phyloP scores from a whole-genome alignment of 2,888 invertebrate species.

The Deilephila elpenor region DNA sequence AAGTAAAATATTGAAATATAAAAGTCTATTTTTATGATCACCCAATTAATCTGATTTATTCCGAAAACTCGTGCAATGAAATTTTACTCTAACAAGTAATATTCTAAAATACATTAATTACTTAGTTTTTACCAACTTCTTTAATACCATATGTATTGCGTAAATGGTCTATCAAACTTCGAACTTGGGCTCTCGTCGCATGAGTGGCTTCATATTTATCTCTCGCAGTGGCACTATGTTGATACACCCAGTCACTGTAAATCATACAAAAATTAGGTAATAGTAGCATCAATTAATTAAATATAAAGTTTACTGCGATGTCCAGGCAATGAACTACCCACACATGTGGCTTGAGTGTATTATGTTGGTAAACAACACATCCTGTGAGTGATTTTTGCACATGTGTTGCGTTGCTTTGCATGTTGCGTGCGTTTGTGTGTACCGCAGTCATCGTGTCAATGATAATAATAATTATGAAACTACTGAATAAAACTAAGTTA shows the following conservation, averaged over 20 bases:
- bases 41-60: not conserved
- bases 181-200: slow-evolving; percentile 90
- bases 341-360: too few relatives aligned
- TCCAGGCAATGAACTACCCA: too few relatives aligned
- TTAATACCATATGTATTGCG: slow-evolving; percentile 82
- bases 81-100: slow-evolving; percentile 16
- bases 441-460: too few relatives aligned
- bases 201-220: slow-evolving; percentile 86
- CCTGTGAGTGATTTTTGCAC: too few relatives aligned
- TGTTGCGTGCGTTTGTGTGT: too few relatives aligned
- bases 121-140: slow-evolving; percentile 76
- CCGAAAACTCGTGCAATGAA: not conserved
- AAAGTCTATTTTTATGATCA: not conserved
- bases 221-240: slow-evolving; percentile 88
- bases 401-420: too few relatives aligned
- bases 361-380: too few relatives aligned
- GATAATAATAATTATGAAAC: too few relatives aligned
- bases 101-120: slow-evolving; percentile 33
- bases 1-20: too few relatives aligned
- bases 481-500: too few relatives aligned
- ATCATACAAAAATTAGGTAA: not conserved
- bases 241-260: slow-evolving; percentile 89
- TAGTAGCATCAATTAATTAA: too few relatives aligned
- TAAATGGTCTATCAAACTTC: slow-evolving; percentile 85
- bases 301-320: too few relatives aligned